Evolutionary conservation across 2,888 invertebrate genomes (phyloP), one percentile per base, ranked within the genome.

Genomic region (Baccha elongata): DNA sequence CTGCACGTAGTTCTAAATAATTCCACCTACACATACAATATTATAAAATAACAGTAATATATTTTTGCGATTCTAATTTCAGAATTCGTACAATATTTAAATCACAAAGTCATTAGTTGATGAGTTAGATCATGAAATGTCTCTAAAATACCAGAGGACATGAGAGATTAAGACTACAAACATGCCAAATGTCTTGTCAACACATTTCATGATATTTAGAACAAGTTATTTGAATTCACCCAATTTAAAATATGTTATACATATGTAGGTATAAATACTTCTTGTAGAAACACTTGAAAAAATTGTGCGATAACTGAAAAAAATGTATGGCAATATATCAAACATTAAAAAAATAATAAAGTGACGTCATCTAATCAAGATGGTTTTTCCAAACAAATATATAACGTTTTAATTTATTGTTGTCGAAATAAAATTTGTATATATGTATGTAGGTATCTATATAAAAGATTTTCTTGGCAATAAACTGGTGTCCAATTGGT

Each of bases 151-250:
- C 50, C 11, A 48, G 8, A 3, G 35, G 32, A 44, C 64, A 64
- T 37, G 60, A 48, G 19, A 32, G 48, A 67, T 72, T 72, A 67
- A 29, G 17, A 13, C 50, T 13, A 48, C 46, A 37, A 58, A 74
- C 74, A 74, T 64, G 58, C 68, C 68, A 74, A 64, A 55, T 74
- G 79, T 80, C 79, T 69, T 80, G 80, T 80, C 80, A 64, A 69
- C 68, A 80, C 42, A 58, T 32, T 68, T 79, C 37, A 68, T 44
- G 62, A 73, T 53, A 67, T 35, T 50, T 29, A 11, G 21, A 23
- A 72, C 50, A 72, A 79, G 60, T 72, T 79, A 67, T 73, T 67
- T 37, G 58, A 52, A 67, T 72, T 73, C 48, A 60, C 8, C 23
- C 40, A 65, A 48, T 68, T 75, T 46, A 53, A 0, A 11, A 29